Base-by-base conservation (phyloP, 2,113 vertebrate genomes). In the Apodemus sylvaticus region DNA sequence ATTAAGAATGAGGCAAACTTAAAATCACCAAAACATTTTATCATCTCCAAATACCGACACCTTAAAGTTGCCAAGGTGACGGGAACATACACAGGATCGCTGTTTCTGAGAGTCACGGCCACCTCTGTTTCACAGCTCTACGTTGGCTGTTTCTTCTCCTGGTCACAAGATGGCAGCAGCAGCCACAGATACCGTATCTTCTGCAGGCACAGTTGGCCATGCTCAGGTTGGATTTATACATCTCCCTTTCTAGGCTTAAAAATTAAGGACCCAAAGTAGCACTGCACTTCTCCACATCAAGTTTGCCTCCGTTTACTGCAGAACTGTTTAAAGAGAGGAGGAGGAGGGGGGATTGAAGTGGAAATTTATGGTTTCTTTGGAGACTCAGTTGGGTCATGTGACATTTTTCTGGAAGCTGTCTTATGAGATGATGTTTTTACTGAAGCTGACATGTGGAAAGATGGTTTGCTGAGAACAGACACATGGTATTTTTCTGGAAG, bases 111-210 rank as follows among this genome's bases (percentile, higher is more conserved):
- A 64, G 45, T 16, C 58, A 2, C 13, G 14, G n/a, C 3, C 86
- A 51, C 62, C 13, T 17, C 13, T 17, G 51, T 9, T 17, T 26
- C 2, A 1, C 7, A 0, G 10, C 1, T 20, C 71, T 26, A 1
- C 4, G 4, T 53, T 20, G 8, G 60, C 36, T 55, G 45, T 14
- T 45, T 53, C 74, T 39, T 74, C 51, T 68, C 0, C 0, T 62
- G 78, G 93, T 39, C 95, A 94, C 76, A 77, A 89, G 94, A 58
- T 91, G 96, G 96, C 89, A 86, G 85, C 91, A 96, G 66, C 51
- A 45, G 48, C 89, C 48, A 39, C 58, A 22, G 86, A 12, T 34
- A 48, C 36, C 3, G 0, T 22, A 5, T 9, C 51, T 60, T 48
- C 9, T 5, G 10, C 3, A 4, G 1, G 3, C 22, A 16, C 9